A percentile compares a stretch with the other conserved stretches of the same genome.
Evolutionary conservation across 2,113 vertebrate species (phyloP).

Genomic region (Melospiza melodia): DNA sequence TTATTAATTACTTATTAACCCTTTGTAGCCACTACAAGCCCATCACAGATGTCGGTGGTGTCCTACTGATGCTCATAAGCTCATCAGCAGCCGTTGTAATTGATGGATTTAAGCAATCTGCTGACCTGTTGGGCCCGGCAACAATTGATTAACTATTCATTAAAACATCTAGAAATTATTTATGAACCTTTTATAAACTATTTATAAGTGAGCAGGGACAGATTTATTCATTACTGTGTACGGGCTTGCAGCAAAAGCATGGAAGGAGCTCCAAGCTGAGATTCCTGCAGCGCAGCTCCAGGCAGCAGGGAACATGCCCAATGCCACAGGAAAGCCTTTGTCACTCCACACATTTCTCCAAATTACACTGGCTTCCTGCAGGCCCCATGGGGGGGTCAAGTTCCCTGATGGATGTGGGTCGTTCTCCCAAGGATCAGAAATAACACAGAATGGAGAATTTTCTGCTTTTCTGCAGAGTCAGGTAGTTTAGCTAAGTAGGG

Average conservation of each 20-base stretch:
- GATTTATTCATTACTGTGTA: neutral
- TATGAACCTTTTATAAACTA: constrained; percentile 49
- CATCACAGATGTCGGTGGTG: neutral
- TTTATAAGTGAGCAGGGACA: constrained; percentile 23
- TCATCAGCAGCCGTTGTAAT: neutral
- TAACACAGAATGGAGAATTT: neutral
- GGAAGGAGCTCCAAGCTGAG: neutral
- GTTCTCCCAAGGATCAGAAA: neutral
- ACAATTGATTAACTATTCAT: constrained; percentile 60
- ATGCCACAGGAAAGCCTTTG: neutral
- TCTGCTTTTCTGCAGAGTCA: constrained; percentile 32
- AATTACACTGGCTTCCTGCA: neutral
- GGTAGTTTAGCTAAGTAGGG: constrained; percentile 47
- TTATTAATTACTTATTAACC: constrained; percentile 5
- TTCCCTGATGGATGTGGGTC: neutral
- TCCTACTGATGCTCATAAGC: neutral
- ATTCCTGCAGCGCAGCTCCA: neutral
- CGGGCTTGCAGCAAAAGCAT: neutral
- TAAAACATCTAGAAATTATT: constrained; percentile 51
- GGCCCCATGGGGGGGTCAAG: neutral
- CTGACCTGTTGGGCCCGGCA: constrained; percentile 16
- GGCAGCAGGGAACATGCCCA: neutral
- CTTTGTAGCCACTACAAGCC: neutral
- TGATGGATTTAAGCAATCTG: neutral
- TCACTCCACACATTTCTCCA: neutral